A percentile compares a stretch with the other conserved stretches of the same genome.
phyloP scores from a whole-genome alignment of 2,888 invertebrate genomes.

The Nebria brevicollis region DNA sequence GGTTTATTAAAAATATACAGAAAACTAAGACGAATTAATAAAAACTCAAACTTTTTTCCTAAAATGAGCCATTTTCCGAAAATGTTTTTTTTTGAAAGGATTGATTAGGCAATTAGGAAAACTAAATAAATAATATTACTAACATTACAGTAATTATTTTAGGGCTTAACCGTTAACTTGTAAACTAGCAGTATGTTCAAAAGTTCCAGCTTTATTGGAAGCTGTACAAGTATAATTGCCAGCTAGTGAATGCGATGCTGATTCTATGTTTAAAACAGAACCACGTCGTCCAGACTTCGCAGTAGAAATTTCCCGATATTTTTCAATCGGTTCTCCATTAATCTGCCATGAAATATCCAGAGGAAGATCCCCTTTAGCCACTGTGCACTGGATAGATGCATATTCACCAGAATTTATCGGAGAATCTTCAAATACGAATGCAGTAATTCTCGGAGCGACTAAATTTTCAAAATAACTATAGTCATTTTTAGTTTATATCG shows the following conservation, averaged over 20 bases:
- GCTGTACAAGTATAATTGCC: constrained; percentile 75
- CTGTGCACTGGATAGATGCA: constrained; percentile 66
- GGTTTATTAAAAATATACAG: background rate
- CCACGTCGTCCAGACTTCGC: constrained; percentile 69
- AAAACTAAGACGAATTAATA: too few relatives aligned
- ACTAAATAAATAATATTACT: background rate
- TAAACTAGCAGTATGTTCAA: constrained; percentile 69
- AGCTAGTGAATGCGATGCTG: constrained; percentile 72
- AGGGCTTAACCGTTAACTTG: constrained; percentile 72
- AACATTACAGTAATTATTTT: background rate
- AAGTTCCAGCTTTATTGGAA: constrained; percentile 72
- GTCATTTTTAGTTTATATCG: background rate
- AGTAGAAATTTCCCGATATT: constrained; percentile 67
- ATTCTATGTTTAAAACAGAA: constrained; percentile 74
- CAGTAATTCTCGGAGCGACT: constrained; percentile 77
- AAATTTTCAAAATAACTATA: constrained; percentile 61
- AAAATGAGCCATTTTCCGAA: too few relatives aligned
- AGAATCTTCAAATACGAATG: constrained; percentile 74
- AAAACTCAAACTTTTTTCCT: too few relatives aligned
- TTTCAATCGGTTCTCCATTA: constrained; percentile 71
- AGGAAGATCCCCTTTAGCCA: constrained; percentile 76
- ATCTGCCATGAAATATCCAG: constrained; percentile 79
- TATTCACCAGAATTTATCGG: constrained; percentile 75
- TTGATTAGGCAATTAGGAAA: background rate
- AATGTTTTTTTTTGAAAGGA: too few relatives aligned